These are phyloP conservation scores for Melopsittacus undulatus DNA, from an alignment of 2,797 vertebrate species.

Conservation along the genomic window DNA sequence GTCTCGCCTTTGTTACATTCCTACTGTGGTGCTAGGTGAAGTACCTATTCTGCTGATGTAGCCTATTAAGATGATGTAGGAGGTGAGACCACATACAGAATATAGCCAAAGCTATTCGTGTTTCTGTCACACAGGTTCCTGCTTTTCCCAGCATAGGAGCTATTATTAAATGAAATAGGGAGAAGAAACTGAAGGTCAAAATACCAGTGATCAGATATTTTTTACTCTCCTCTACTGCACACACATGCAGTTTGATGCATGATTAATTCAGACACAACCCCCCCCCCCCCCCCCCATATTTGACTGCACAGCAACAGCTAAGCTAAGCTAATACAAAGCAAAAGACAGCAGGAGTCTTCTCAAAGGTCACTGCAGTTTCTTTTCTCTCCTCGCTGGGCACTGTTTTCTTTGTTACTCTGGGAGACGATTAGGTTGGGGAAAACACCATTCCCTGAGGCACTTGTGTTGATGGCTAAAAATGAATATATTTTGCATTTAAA, in stretches of 20 bases:
- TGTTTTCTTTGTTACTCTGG: neutral
- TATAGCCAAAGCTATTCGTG: neutral
- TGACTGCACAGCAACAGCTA: neutral
- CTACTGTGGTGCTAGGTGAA: neutral
- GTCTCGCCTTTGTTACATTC: neutral
- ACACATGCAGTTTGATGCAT: fast-evolving
- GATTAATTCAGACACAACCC: neutral
- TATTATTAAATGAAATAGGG: neutral
- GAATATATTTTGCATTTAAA: neutral
- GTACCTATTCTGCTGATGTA: fast-evolving
- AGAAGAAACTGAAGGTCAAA: neutral
- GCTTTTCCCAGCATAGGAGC: neutral
- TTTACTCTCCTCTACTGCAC: neutral
- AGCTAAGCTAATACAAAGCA: neutral
- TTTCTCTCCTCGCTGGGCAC: neutral
- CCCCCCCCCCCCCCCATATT: neutral
- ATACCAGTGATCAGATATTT: neutral
- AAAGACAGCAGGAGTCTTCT: neutral
- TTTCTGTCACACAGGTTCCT: neutral
- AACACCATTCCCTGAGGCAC: neutral
- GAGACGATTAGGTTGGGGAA: neutral
- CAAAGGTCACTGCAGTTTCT: neutral
- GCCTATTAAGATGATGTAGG: neutral
- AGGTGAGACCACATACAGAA: neutral
- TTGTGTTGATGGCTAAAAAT: neutral